Base-by-base conservation (phyloP, 2,113 vertebrate species). In the Ornithorhynchus anatinus region DNA sequence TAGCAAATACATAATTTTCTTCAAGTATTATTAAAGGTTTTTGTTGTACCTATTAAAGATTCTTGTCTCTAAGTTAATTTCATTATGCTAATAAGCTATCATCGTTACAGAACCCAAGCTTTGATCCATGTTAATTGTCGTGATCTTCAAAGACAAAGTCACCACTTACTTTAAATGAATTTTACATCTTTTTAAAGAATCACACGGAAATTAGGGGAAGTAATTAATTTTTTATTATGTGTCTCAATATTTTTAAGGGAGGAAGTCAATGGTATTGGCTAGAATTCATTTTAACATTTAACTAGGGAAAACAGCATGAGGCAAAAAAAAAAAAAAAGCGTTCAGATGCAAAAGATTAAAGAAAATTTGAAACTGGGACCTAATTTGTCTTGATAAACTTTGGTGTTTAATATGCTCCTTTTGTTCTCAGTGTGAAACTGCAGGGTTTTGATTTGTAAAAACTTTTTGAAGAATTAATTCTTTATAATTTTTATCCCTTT, bases 91-190 rank as follows among this genome's bases (percentile, higher is more conserved):
- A 99, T 97, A 95, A 96, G 94, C 95, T 94, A 96, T 97, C 95
- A 95, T 96, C 95, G 93, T 95, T 94, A 96, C 95, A 94, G 94
- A 98, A 96, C 96, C 96, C 95, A 95, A 81, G 92, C 97, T 99
- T 98, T 99, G 97, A 99, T 99, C 97, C 96, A 86, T 93, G 94
- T 95, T 97, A 95, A 97, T 98, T 96, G 97, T 98, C 95, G 88
- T 96, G 96, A 97, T 99, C 97, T 99, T 99, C 97, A 99, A 99
- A 98, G 97, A 99, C 97, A 97, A 98, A 97, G 96, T 98, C 96
- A 95, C 96, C 94, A 96, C 96, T 97, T 96, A 96, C 96, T 98
- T 98, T 97, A 97, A 97, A 98, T 95, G 93, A 96, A 96, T 98
- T 97, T 97, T 96, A 97, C 95, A 96, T 97, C 96, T 98, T 98